These are phyloP conservation scores for Rhizoglyphus robini DNA, from an alignment of 1,140 invertebrate genomes.

Conservation along the genomic window DNA sequence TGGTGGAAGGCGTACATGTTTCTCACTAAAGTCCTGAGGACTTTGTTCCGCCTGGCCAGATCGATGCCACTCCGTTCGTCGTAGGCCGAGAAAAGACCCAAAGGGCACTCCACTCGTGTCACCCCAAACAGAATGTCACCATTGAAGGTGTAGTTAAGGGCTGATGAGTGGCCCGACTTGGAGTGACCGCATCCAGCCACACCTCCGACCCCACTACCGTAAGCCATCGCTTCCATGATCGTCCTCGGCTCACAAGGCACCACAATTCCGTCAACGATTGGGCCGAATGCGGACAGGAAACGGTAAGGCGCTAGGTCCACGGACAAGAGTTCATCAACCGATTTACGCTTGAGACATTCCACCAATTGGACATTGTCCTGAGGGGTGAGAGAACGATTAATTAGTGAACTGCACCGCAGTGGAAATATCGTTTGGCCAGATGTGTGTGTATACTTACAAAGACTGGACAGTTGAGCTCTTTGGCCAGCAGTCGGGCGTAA, in stretches of 20 bases:
- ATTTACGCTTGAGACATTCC: slow-evolving; percentile 63
- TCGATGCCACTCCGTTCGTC: slow-evolving; percentile 86
- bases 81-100: slow-evolving; percentile 65
- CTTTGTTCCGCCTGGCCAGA: slow-evolving; percentile 61
- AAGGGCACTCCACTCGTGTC: slow-evolving; percentile 74
- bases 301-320: slow-evolving; percentile 55
- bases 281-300: slow-evolving; percentile 73
- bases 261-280: slow-evolving; percentile 78
- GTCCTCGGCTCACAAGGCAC: slow-evolving; percentile 56
- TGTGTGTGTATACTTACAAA: neutral
- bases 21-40: slow-evolving; percentile 75
- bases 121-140: slow-evolving; percentile 88
- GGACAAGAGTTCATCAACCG: slow-evolving; percentile 57
- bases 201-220: neutral
- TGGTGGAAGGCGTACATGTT: slow-evolving; percentile 37
- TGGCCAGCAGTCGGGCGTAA: slow-evolving; percentile 49
- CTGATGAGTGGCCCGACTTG: neutral
- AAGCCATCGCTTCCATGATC: slow-evolving; percentile 21
- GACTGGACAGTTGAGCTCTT: slow-evolving; percentile 22
- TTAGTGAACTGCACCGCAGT: neutral
- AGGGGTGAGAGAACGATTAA: neutral
- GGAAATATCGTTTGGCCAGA: neutral
- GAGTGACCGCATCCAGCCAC: too few relatives aligned
- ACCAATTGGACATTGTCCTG: slow-evolving; percentile 45
- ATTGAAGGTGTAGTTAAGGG: slow-evolving; percentile 11